Conservation (phyloP, 1,140 invertebrate species). For the Zaprionus ghesquierei region DNA sequence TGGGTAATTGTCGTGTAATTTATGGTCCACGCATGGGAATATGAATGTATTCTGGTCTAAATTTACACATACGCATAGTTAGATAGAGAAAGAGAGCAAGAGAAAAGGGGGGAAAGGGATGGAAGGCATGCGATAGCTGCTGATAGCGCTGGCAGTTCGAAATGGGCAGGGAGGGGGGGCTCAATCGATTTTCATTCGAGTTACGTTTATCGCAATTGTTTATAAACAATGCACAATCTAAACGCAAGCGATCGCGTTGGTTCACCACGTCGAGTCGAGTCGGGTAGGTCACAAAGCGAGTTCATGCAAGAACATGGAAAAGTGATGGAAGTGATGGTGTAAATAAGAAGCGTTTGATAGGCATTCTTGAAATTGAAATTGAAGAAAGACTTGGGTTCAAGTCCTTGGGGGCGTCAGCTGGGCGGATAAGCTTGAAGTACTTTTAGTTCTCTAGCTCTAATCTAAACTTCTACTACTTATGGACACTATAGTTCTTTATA, state of each 20-base stretch:
- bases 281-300: slow-evolving; percentile 37
- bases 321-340: background rate
- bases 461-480: background rate
- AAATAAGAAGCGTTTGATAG: background rate
- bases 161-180: too few relatives aligned
- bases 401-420: background rate
- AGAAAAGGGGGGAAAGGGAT: background rate
- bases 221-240: slow-evolving; percentile 61
- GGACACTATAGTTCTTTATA: background rate
- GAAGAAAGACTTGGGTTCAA: background rate
- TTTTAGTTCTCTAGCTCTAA: too few relatives aligned
- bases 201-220: slow-evolving; percentile 52
- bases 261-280: slow-evolving; percentile 9
- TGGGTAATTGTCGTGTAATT: slow-evolving; percentile 76
- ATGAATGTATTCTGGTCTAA: slow-evolving; percentile 72
- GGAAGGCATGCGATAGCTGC: background rate
- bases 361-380: background rate
- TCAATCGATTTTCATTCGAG: background rate
- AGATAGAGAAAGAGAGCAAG: slow-evolving; percentile 1
- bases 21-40: slow-evolving; percentile 74
- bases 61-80: slow-evolving; percentile 48
- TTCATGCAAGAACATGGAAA: background rate
- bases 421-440: too few relatives aligned
- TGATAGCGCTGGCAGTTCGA: slow-evolving; percentile 12
- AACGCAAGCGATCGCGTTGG: slow-evolving; percentile 10